Conservation (phyloP, 2,888 invertebrate species). For the Zaprionus lineosus region DNA sequence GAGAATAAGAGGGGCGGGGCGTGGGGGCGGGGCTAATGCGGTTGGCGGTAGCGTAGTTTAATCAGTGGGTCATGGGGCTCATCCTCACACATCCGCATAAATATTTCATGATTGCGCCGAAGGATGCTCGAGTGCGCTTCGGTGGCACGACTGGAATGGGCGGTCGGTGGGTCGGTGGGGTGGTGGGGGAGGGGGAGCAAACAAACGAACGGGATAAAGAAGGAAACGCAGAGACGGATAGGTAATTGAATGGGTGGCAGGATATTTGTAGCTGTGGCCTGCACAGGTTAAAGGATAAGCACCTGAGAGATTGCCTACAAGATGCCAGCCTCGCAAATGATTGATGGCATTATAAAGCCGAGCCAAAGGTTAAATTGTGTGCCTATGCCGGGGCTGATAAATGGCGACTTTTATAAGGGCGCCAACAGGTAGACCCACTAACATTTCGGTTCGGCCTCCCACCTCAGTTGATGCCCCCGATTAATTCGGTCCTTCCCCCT, state of each 20-base stretch:
- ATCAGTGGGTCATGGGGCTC: conserved; percentile 44
- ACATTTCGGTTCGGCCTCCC: not conserved
- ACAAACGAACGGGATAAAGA: conserved; percentile 47
- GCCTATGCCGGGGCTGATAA: conserved; percentile 22
- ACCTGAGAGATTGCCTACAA: conserved; percentile 65
- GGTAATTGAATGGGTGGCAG: conserved; percentile 66
- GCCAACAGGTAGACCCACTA: conserved; percentile 55
- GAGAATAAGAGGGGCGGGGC: no score
- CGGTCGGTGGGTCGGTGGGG: no score
- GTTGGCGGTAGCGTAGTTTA: conserved; percentile 57
- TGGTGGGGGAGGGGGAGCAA: no score
- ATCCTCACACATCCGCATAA: conserved; percentile 54
- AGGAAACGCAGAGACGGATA: no score
- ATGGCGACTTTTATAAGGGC: conserved; percentile 40
- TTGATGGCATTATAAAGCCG: conserved; percentile 44
- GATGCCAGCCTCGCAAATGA: conserved; percentile 50
- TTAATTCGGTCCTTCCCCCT: no score
- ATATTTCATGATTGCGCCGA: conserved; percentile 65
- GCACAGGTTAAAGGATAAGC: conserved; percentile 48
- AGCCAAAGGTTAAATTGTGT: conserved; percentile 65
- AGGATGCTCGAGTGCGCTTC: conserved; percentile 62
- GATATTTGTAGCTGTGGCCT: conserved; percentile 19
- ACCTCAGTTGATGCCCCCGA: no score
- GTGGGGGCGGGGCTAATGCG: no score
- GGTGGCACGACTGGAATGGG: conserved; percentile 65